phyloP scores from a whole-genome alignment of 2,888 invertebrate genomes.

The Phaonia tiefii region DNA sequence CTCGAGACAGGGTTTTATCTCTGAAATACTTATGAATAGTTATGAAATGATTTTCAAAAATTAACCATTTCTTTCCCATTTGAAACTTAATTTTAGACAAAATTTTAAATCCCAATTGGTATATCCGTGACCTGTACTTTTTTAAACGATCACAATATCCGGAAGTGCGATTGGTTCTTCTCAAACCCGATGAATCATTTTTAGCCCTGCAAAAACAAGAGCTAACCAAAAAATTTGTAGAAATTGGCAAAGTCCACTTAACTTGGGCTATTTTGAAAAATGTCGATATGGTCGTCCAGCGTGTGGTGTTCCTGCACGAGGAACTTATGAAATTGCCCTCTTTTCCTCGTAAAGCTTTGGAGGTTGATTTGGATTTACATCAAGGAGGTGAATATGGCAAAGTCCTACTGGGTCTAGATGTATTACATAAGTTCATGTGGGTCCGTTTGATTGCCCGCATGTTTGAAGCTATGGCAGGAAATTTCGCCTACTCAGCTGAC shows the following conservation, averaged over 20 bases:
- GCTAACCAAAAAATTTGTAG: slow-evolving; percentile 95
- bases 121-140: slow-evolving; percentile 97
- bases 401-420: slow-evolving; percentile 94
- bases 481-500: slow-evolving; percentile 97
- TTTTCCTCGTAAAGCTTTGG: slow-evolving; percentile 98
- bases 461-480: slow-evolving; percentile 99
- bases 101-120: slow-evolving; percentile 96
- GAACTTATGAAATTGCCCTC: slow-evolving; percentile 99
- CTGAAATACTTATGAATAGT: no score
- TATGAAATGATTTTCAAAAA: no score
- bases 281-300: slow-evolving; percentile 97
- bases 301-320: slow-evolving; percentile 98
- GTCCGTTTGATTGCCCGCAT: slow-evolving; percentile 96
- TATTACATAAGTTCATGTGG: slow-evolving; percentile 99
- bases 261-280: slow-evolving; percentile 96
- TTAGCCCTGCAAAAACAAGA: slow-evolving; percentile 94
- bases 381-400: slow-evolving; percentile 94
- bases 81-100: slow-evolving; percentile 85
- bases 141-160: slow-evolving; percentile 99
- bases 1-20: no score
- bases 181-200: slow-evolving; percentile 95
- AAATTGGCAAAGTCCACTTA: slow-evolving; percentile 96
- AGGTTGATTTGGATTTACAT: slow-evolving; percentile 96
- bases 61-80: no score
- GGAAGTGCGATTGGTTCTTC: slow-evolving; percentile 94